A percentile compares a stretch with the other conserved stretches of the same genome.
These are phyloP conservation scores for Corythaeola cristata DNA, from an alignment of 2,113 vertebrate species.

Conservation along the genomic window DNA sequence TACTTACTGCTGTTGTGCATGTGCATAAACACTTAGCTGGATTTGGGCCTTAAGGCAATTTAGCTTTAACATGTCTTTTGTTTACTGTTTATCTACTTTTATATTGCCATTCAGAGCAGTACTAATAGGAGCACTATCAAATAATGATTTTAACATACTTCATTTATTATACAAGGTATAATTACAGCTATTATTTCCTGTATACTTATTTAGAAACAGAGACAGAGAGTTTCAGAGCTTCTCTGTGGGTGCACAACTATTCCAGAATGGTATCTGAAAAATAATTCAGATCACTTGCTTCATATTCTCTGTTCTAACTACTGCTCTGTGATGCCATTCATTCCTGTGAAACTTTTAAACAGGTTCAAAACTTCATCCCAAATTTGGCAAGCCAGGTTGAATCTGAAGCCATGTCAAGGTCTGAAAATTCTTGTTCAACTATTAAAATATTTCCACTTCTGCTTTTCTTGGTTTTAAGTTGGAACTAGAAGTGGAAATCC, in stretches of 20 bases:
- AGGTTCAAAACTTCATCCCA: neutral
- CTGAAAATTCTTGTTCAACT: slow-evolving; percentile 37
- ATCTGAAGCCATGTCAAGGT: neutral
- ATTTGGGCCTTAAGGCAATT: neutral
- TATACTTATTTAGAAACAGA: neutral
- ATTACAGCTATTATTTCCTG: neutral
- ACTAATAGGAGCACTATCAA: neutral
- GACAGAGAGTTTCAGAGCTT: neutral
- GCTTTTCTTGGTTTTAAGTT: slow-evolving; percentile 36
- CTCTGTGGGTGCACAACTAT: neutral
- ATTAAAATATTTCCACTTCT: slow-evolving; percentile 43
- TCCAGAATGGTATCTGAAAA: neutral
- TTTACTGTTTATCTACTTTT: neutral
- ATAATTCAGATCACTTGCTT: neutral
- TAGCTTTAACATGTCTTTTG: neutral
- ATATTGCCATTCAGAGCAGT: neutral
- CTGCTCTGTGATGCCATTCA: neutral
- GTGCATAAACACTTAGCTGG: slow-evolving; percentile 12
- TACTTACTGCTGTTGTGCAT: neutral
- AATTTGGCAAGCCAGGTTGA: neutral
- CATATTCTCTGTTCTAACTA: neutral
- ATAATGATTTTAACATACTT: neutral
- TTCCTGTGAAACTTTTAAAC: slow-evolving; percentile 10
- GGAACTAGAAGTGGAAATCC: slow-evolving; percentile 38
- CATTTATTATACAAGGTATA: neutral